Evolutionary conservation across 2,888 invertebrate species (phyloP), one percentile per base, ranked within the genome.

Genomic region (Coenonympha arcania): DNA sequence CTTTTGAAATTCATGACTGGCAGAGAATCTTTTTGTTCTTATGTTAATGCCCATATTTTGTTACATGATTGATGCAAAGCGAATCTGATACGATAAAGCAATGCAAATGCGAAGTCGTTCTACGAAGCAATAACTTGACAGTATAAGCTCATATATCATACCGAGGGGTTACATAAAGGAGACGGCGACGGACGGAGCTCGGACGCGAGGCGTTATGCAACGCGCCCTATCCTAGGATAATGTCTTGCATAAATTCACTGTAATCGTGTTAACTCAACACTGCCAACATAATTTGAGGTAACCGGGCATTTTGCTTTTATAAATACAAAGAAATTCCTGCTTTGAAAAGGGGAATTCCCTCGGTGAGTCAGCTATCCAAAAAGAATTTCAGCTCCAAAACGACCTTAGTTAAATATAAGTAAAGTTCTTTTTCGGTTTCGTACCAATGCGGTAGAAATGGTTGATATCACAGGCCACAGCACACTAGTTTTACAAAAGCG

Each of bases 121-220:
- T 61, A 68, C 65, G 68, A 67, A 71, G 81, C 76, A 81, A 83
- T 84, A 84, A 77, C 79, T 75, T 74, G 71, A 73, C 71, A 73
- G 68, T 75, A 68, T 71, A 69, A 66, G 65, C 65, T 72, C 79
- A 72, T 83, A 82, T 80, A 82, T 83, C 81, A 84, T 71, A 64
- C 65, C 62, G 72, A 69, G 73, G 72, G 74, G 72, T 78, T 80
- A 81, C 81, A 81, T 83, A 84, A 76, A 76, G 75, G 78, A 74
- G 72, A 68, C 72, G 68, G 66, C 68, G 68, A 72, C 67, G 72
- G 68, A 66, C 68, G 67, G 65, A 66, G 68, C 69, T 80, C 68
- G 82, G 84, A 82, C 84, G 77, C 79, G 76, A 79, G 80, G 80
- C 81, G 83, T 84, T 83, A 82, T 82, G 79, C 82, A 73, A 77